Conservation (phyloP, 2,797 vertebrate genomes). For the Dallia pectoralis region DNA sequence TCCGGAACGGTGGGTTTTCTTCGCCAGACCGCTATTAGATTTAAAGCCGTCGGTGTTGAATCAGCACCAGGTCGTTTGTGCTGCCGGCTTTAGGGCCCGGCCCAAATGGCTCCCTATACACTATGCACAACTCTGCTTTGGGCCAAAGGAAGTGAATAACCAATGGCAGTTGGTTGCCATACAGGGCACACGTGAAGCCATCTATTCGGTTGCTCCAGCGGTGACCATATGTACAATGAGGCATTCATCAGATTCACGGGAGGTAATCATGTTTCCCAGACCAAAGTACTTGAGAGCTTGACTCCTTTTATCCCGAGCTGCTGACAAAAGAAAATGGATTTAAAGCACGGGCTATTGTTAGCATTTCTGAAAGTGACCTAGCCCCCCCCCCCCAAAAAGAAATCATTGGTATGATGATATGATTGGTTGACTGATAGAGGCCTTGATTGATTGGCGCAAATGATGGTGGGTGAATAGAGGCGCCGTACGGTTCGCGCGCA, state of each 20-base stretch:
- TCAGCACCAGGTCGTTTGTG: no score
- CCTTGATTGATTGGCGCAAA: neutral
- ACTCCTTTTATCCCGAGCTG: conserved; percentile 1
- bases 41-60: no score
- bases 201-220: conserved; percentile 23
- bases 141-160: neutral
- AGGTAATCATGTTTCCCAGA: neutral
- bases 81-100: neutral
- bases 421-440: neutral
- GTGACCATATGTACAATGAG: conserved; percentile 22
- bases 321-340: neutral
- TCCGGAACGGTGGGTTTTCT: no score
- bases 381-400: no score
- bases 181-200: neutral
- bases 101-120: neutral
- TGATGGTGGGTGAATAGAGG: neutral
- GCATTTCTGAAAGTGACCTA: neutral
- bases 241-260: conserved; percentile 23
- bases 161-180: neutral
- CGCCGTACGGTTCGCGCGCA: no score
- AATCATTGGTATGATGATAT: neutral
- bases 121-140: neutral
- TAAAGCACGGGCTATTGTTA: neutral
- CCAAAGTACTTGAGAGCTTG: neutral
- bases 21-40: no score